Evolutionary conservation across 2,888 invertebrate genomes (phyloP), one percentile per base, ranked within the genome.

Genomic region (Amiota minor): DNA sequence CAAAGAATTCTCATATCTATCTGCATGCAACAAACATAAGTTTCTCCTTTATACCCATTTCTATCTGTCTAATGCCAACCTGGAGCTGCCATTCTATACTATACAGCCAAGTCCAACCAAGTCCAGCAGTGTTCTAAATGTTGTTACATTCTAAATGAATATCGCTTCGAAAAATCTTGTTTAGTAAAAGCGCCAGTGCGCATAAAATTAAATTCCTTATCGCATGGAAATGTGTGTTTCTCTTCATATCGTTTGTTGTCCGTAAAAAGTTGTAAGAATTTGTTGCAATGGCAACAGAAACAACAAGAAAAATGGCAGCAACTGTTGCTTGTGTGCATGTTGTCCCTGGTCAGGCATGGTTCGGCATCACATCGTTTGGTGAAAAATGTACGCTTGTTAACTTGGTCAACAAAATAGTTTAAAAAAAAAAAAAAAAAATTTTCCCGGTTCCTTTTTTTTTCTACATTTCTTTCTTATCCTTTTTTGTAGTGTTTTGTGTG

Each of bases 191-290:
- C 79, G 78, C 74, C 77, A 76, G 74, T 67, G 79, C 72, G 79
- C 73, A 77, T 79, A 75, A 79, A 80, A 80, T 80, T 68, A 71
- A 80, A 79, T 78, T 79, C 74, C 77, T 79, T 79, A 79, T 79
- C 76, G 75, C 67, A 16, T 64, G 62, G 45, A 62, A 62, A 62
- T 62, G 62, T 50, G 35, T 35, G 35, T 6, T 35, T 35, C 35
- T 35, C 35, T 35, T 35, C 6, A 8, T 35, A 35, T 6, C 35
- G 35, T 35, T 35, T 35, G 53, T 62, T 62, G n/a, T n/a, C 35
- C 35, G 62, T 35, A 23, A n/a, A 12, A 35, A 23, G 9, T 20
- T 12, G 35, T n/a, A 35, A 35, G 45, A 12, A 50, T 59, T 50
- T 70, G 64, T 70, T 45, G 61, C 18, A 49, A 47, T 65, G 69